Percentiles rank a stretch among this genome's conserved stretches.
Conservation (phyloP, 1,140 invertebrate species). For the Nomia melanderi region DNA sequence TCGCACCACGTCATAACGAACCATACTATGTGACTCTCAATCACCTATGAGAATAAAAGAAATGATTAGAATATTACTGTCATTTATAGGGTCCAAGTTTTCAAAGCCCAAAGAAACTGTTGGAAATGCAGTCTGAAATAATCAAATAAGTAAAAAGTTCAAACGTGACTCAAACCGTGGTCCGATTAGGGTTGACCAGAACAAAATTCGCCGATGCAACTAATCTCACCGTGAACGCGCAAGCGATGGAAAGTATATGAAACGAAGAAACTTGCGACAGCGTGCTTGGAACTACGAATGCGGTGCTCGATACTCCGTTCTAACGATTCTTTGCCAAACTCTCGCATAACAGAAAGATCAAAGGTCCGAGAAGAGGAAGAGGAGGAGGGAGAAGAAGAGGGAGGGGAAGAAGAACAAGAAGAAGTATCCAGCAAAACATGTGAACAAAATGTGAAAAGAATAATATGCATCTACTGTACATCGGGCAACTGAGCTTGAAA, state of each 20-base stretch:
- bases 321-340: background rate
- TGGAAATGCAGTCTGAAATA: no score
- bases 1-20: no score
- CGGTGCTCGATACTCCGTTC: background rate
- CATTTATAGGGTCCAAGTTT: no score
- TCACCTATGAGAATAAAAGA: no score
- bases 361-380: background rate
- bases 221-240: background rate
- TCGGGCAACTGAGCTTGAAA: background rate
- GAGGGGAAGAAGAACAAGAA: background rate
- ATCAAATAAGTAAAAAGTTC: no score
- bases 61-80: no score
- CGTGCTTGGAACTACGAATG: conserved; percentile 14
- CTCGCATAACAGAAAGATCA: background rate
- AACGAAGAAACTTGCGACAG: background rate
- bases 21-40: no score
- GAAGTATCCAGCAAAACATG: background rate
- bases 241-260: background rate
- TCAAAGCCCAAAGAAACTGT: no score
- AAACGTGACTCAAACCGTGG: no score
- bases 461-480: conserved; percentile 45
- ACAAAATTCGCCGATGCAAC: no score
- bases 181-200: no score
- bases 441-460: background rate
- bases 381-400: background rate